Evolutionary conservation across 1,140 invertebrate genomes (phyloP).

Genomic region (Eueides isabella): DNA sequence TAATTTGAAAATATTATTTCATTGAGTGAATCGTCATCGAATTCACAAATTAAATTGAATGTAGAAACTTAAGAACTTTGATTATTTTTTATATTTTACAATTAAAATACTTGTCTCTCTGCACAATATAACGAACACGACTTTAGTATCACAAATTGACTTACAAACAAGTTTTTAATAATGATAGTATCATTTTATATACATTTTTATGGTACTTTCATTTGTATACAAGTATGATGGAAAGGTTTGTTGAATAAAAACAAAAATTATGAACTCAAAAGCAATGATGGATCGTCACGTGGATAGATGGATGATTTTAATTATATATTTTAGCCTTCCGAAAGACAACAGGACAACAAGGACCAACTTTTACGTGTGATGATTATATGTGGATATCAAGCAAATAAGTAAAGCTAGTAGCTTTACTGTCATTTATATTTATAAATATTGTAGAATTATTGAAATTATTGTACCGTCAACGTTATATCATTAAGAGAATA

Average conservation of each 20-base stretch:
- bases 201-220: background rate
- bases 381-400: too few relatives aligned
- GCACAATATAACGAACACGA: background rate
- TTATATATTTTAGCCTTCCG: slow-evolving; percentile 21
- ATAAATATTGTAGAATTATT: too few relatives aligned
- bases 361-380: too few relatives aligned
- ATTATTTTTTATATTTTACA: too few relatives aligned
- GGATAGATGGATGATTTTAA: slow-evolving; percentile 25
- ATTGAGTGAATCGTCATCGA: too few relatives aligned
- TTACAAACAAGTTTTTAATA: background rate
- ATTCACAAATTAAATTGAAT: too few relatives aligned
- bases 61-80: too few relatives aligned
- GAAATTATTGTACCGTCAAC: background rate
- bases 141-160: background rate
- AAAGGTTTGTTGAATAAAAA: slow-evolving; percentile 49
- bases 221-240: slow-evolving; percentile 39
- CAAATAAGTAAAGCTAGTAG: too few relatives aligned
- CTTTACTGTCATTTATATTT: too few relatives aligned
- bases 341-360: too few relatives aligned
- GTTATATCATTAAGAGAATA: background rate
- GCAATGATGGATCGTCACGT: slow-evolving; percentile 43
- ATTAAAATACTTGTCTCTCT: too few relatives aligned
- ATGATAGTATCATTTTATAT: background rate
- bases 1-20: too few relatives aligned
- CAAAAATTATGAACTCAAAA: slow-evolving; percentile 41